Evolutionary conservation across 1,140 invertebrate genomes (phyloP).

Genomic region (Drosophila baimaii): DNA sequence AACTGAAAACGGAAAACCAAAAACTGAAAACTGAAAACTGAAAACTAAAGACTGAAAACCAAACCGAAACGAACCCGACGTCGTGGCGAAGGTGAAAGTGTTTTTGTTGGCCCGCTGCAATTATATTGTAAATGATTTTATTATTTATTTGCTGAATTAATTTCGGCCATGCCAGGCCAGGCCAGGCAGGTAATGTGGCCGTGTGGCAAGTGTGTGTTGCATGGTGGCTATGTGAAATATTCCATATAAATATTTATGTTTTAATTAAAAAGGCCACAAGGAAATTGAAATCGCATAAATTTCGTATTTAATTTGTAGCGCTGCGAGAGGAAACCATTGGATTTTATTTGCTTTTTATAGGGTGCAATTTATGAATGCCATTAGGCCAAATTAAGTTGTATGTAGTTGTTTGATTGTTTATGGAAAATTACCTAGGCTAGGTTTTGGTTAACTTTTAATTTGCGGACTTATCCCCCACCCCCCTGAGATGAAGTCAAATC

Average conservation of each 20-base stretch:
- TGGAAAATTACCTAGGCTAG: constrained; percentile 8
- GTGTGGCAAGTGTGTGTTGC: constrained; percentile 23
- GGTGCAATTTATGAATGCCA: constrained; percentile 70
- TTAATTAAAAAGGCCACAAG: constrained; percentile 82
- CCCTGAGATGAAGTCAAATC: neutral
- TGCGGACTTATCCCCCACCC: constrained; percentile 12
- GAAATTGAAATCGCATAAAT: constrained; percentile 80
- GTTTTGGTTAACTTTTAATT: constrained; percentile 7
- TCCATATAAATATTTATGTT: constrained; percentile 83
- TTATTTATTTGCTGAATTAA: constrained; percentile 82
- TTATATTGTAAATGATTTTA: constrained; percentile 83
- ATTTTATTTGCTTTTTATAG: constrained; percentile 73
- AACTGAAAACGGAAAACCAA: constrained; percentile 11
- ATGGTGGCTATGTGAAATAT: constrained; percentile 61
- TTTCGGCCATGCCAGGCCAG: constrained; percentile 54
- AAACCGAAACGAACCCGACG: constrained; percentile 18
- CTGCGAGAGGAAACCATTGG: constrained; percentile 53
- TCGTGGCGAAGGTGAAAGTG: constrained; percentile 80
- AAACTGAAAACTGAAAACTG: constrained; percentile 8
- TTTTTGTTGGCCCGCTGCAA: constrained; percentile 70
- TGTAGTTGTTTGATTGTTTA: constrained; percentile 46
- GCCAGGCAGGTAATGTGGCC: constrained; percentile 24
- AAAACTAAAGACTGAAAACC: constrained; percentile 23
- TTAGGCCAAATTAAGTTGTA: constrained; percentile 70
- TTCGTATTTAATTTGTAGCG: constrained; percentile 62